phyloP scores from a whole-genome alignment of 1,140 invertebrate species.

The Cheumatopsyche charites region DNA sequence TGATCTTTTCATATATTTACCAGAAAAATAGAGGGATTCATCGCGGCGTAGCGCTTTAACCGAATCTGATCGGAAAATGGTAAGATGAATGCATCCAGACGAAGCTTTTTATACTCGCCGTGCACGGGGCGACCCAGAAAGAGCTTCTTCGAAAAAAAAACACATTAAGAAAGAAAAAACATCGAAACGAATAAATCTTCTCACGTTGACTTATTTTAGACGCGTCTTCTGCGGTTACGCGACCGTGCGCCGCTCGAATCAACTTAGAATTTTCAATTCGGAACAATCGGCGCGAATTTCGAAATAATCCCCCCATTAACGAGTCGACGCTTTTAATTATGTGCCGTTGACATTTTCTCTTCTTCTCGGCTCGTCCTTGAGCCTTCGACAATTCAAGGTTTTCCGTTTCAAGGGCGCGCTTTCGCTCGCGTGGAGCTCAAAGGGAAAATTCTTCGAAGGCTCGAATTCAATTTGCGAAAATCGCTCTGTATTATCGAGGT shows the following conservation, averaged over 20 bases:
- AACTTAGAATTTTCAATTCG: background rate
- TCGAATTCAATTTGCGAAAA: too few species aligned
- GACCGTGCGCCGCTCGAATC: background rate
- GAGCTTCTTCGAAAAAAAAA: background rate
- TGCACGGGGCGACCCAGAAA: background rate
- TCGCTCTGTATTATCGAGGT: too few species aligned
- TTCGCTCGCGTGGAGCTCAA: too few species aligned
- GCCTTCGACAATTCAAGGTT: too few species aligned
- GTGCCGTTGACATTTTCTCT: too few species aligned
- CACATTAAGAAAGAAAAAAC: background rate
- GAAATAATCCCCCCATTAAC: background rate
- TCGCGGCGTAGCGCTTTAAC: background rate
- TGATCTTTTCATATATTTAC: too few species aligned
- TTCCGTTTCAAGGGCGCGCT: too few species aligned
- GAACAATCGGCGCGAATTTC: background rate
- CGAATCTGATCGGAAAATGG: background rate
- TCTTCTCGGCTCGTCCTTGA: too few species aligned
- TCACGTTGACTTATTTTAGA: background rate
- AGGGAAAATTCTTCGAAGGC: too few species aligned
- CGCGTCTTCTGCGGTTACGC: background rate
- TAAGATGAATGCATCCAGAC: slow-evolving; percentile 1
- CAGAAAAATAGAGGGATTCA: background rate
- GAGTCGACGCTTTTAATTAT: too few species aligned
- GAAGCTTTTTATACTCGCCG: slow-evolving; percentile 22
- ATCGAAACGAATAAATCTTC: slow-evolving; percentile 10